Evolutionary conservation across 2,797 vertebrate species (phyloP).

Genomic region (Trachops cirrhosus): DNA sequence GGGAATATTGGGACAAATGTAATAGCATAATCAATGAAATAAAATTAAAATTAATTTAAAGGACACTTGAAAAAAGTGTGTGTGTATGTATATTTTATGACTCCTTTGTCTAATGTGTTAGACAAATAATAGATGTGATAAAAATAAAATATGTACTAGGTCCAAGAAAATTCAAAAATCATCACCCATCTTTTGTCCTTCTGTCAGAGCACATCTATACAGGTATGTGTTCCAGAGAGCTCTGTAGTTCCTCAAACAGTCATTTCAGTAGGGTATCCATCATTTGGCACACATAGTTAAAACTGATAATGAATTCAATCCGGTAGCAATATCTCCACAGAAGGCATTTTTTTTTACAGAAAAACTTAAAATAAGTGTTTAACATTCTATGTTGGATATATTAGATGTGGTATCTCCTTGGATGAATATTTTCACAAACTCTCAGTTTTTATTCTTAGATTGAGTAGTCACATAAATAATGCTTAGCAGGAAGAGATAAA

Average conservation of each 20-base stretch:
- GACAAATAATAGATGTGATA: neutral
- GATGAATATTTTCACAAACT: neutral
- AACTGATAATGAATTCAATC: neutral
- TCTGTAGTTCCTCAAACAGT: neutral
- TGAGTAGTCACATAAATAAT: neutral
- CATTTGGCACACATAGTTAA: neutral
- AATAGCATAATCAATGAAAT: neutral
- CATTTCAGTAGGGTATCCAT: neutral
- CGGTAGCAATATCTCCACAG: neutral
- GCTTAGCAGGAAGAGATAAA: neutral
- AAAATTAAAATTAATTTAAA: neutral
- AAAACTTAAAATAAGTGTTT: neutral
- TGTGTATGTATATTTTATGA: neutral
- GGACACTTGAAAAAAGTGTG: neutral
- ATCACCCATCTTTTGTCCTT: neutral
- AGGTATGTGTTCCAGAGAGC: neutral
- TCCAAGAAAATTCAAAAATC: neutral
- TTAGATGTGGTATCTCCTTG: neutral
- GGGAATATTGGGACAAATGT: neutral
- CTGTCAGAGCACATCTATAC: neutral
- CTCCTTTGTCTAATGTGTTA: neutral
- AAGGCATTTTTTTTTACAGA: neutral
- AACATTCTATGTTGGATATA: neutral
- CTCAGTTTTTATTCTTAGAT: neutral
- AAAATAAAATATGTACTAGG: neutral